Base-by-base conservation (phyloP, 2,888 invertebrate species). In the Phorcus lineatus region DNA sequence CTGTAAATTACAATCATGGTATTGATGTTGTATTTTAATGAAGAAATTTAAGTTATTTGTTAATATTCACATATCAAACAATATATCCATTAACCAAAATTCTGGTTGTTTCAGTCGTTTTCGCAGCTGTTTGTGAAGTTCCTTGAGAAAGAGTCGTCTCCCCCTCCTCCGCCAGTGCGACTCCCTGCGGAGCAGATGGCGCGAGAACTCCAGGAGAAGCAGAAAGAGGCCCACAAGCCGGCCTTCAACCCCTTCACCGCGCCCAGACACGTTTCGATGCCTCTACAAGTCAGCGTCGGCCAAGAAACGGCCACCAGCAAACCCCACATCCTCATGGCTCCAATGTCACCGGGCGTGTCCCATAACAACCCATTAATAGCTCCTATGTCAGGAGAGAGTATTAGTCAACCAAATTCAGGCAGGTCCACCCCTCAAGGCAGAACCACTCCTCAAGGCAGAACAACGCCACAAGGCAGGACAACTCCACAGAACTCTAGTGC, bases 111-210 rank as follows among this genome's bases (percentile, higher is more conserved):
- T 24, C 91, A 94, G 94, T 95, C 96, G 0, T 93, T 96, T 83
- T 95, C 96, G 0, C 95, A 95, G 90, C 95, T 96, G 81, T 96
- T 96, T 92, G 95, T 96, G 16, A 94, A 95, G 87, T 98, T 97
- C 93, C 94, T 98, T 86, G 97, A 98, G 92, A 95, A 95, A 84
- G 97, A 97, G 93, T 97, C 97, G 0, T 95, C 95, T 80, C 97
- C 97, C 0, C 90, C 90, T 54, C 90, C 89, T 9, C 89, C 91
- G 31, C 86, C 90, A 11, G 83, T 91, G 28, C 90, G 90, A 66
- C 89, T 94, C 16, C 93, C 93, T 0, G 92, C 92, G 0, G 93
- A 93, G 80, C 88, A 91, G 78, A 92, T 93, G 92, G 92, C 87
- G 13, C 83, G 87, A 75, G 90, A 91, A 78, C 84, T 89, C 4